Conservation (phyloP, 2,113 vertebrate genomes). For the Ammodytes marinus region DNA sequence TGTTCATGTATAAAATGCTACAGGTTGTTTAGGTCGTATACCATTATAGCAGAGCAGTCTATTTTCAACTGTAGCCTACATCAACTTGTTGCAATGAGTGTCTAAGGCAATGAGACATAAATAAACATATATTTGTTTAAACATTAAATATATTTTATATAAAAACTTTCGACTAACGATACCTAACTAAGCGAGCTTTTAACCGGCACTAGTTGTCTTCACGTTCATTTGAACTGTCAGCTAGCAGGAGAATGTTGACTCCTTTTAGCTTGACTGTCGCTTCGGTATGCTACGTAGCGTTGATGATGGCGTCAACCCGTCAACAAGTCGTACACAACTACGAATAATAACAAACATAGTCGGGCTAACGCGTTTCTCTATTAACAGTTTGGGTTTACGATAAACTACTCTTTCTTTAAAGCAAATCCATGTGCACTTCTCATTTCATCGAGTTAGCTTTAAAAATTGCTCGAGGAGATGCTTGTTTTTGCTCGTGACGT, state of each 20-base stretch:
- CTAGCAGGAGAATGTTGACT: conserved; percentile 8
- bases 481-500: conserved; percentile 74
- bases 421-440: neutral
- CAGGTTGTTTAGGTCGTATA: neutral
- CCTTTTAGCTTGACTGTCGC: conserved; percentile 29
- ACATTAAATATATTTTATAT: neutral
- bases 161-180: neutral
- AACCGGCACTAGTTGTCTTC: neutral
- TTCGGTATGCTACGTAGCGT: conserved; percentile 10
- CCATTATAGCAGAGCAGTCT: neutral
- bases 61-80: neutral
- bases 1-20: neutral
- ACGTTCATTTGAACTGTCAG: neutral
- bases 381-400: fast-evolving
- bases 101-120: fast-evolving
- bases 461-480: neutral
- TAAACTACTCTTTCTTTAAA: fast-evolving
- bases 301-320: neutral
- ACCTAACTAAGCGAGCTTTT: neutral
- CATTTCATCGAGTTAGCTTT: neutral
- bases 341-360: neutral
- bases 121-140: neutral
- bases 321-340: neutral
- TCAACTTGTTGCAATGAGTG: neutral
- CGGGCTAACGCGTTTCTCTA: neutral